Evolutionary conservation across 2,888 invertebrate species (phyloP).

Genomic region (Callyntrura guangdongensis): DNA sequence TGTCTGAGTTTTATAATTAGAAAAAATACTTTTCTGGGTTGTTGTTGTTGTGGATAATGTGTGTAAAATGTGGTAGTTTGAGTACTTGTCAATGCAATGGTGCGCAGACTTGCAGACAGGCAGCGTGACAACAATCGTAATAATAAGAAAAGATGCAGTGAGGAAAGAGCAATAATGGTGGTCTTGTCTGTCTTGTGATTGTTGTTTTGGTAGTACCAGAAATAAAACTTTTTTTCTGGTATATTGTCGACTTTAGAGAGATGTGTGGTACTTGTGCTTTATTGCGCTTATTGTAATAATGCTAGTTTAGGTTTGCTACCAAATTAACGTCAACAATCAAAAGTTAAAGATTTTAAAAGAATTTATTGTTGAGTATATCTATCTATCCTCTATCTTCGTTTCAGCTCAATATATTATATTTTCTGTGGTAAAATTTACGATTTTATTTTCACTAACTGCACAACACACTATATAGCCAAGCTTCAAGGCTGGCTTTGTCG

Average conservation of each 20-base stretch:
- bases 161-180: slow-evolving; percentile 20
- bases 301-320: slow-evolving; percentile 39
- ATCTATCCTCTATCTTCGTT: neutral
- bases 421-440: slow-evolving; percentile 68
- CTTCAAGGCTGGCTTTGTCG: slow-evolving; percentile 67
- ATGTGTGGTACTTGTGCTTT: neutral
- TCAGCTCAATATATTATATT: neutral
- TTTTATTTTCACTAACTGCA: slow-evolving; percentile 47
- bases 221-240: neutral
- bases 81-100: neutral
- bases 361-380: neutral
- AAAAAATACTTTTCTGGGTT: slow-evolving; percentile 16
- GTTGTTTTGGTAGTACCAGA: slow-evolving; percentile 7
- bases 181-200: slow-evolving; percentile 46
- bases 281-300: neutral
- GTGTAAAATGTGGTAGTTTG: neutral
- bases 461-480: slow-evolving; percentile 3
- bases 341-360: slow-evolving; percentile 17
- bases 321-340: slow-evolving; percentile 46
- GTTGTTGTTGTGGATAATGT: neutral
- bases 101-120: neutral
- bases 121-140: slow-evolving; percentile 37
- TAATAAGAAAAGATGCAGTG: neutral
- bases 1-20: neutral
- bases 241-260: neutral